Evolutionary conservation across 2,113 vertebrate genomes (phyloP).

Genomic region (Corythoichthys haematopterus): DNA sequence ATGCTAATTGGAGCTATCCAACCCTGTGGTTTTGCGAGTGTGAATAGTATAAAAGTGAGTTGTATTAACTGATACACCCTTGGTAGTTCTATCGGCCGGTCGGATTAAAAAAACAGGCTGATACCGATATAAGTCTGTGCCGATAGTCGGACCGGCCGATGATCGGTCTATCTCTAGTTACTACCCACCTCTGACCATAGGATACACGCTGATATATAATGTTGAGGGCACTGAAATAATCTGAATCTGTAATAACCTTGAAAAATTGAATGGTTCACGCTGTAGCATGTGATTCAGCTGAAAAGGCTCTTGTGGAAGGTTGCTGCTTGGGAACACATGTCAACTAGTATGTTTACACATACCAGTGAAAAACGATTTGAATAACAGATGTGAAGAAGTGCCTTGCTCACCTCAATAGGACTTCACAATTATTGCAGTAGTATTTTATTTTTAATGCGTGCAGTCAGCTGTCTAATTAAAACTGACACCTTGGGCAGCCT

Average conservation of each 20-base stretch:
- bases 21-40: no score
- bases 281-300: background rate
- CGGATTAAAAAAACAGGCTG: no score
- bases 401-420: slow-evolving; percentile 13
- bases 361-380: slow-evolving; percentile 12
- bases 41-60: no score
- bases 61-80: no score
- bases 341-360: background rate
- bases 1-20: no score
- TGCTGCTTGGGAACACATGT: background rate
- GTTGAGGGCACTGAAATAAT: background rate
- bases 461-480: slow-evolving; percentile 29
- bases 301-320: background rate
- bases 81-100: no score
- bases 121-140: no score
- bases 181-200: no score
- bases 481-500: slow-evolving; percentile 15
- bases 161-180: no score
- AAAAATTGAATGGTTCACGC: background rate
- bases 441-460: slow-evolving; percentile 11
- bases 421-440: slow-evolving; percentile 10
- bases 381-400: slow-evolving; percentile 30
- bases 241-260: background rate
- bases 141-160: no score
- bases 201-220: background rate